A percentile compares a stretch with the other conserved stretches of the same genome.
These are phyloP conservation scores for Chlorodrepanis virens DNA, from an alignment of 2,113 vertebrate genomes.

Conservation along the genomic window DNA sequence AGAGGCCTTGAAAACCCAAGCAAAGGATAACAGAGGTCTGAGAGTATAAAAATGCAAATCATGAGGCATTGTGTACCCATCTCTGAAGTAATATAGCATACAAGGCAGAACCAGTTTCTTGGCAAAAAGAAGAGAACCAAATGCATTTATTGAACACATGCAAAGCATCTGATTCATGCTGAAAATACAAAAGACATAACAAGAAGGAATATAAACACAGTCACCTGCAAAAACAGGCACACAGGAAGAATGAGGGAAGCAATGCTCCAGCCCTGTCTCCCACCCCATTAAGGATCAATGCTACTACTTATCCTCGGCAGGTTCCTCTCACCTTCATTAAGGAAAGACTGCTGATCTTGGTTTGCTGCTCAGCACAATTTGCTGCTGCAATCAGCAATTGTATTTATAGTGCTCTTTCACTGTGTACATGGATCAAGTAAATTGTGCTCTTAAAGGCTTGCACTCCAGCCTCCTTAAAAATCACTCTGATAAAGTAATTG, in stretches of 20 bases:
- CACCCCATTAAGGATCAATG: not conserved
- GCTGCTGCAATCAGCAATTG: not conserved
- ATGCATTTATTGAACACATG: accelerated
- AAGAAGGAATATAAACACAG: not conserved
- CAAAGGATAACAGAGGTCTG: not conserved
- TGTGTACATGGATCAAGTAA: not conserved
- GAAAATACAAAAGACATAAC: not conserved
- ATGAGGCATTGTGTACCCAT: not conserved
- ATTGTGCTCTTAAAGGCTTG: not conserved
- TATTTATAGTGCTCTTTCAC: not conserved
- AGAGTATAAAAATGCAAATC: not conserved
- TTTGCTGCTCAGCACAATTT: not conserved
- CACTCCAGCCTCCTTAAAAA: not conserved
- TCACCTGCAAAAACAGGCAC: not conserved
- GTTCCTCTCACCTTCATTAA: not conserved
- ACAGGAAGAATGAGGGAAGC: not conserved
- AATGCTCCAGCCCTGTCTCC: not conserved
- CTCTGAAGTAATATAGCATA: not conserved
- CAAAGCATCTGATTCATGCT: not conserved
- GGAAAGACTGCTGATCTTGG: not conserved
- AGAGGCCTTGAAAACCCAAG: not conserved
- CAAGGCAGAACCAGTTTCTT: not conserved
- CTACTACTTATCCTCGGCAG: not conserved
- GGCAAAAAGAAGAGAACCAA: not conserved
- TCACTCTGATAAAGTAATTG: not conserved